Conservation (phyloP, 1,140 invertebrate species). For the Gonatopus flavifemur region DNA sequence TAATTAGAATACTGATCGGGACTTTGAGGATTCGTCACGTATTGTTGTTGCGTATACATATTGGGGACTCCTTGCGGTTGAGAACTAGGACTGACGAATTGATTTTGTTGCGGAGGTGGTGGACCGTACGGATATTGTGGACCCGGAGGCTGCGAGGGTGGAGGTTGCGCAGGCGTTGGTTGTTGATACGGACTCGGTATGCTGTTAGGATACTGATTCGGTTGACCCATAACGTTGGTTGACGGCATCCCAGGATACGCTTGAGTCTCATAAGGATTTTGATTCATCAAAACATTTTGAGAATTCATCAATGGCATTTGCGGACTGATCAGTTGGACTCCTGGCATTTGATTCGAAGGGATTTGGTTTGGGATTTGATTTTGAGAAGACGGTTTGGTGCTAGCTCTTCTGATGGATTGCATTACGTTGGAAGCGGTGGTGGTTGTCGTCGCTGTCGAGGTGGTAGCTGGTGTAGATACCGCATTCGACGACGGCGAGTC, state of each 20-base stretch:
- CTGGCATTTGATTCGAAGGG: constrained; percentile 19
- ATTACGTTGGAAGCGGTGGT: constrained; percentile 27
- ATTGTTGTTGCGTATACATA: constrained; percentile 38
- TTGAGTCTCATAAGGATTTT: constrained; percentile 36
- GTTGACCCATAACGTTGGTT: constrained; percentile 12
- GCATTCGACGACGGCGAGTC: constrained; percentile 12
- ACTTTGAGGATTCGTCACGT: constrained; percentile 30
- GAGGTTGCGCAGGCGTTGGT: constrained; percentile 32
- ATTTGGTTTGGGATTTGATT: constrained; percentile 41
- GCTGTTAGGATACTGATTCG: constrained; percentile 37
- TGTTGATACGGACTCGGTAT: constrained; percentile 35
- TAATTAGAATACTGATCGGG: constrained; percentile 44
- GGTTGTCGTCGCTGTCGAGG: constrained; percentile 6
- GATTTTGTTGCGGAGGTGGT: constrained; percentile 25
- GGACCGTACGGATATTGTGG: constrained; percentile 26
- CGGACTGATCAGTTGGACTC: constrained; percentile 32
- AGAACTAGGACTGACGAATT: too few relatives aligned
- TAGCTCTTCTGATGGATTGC: constrained; percentile 47
- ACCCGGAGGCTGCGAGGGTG: constrained; percentile 26
- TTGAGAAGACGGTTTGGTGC: constrained; percentile 46
- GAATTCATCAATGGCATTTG: constrained; percentile 30
- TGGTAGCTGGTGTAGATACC: constrained; percentile 1
- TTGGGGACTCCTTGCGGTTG: too few relatives aligned
- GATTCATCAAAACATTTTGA: constrained; percentile 37
- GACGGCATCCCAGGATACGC: constrained; percentile 16